These are phyloP conservation scores for Python bivittatus DNA, from an alignment of 2,113 vertebrate species.

Conservation along the genomic window DNA sequence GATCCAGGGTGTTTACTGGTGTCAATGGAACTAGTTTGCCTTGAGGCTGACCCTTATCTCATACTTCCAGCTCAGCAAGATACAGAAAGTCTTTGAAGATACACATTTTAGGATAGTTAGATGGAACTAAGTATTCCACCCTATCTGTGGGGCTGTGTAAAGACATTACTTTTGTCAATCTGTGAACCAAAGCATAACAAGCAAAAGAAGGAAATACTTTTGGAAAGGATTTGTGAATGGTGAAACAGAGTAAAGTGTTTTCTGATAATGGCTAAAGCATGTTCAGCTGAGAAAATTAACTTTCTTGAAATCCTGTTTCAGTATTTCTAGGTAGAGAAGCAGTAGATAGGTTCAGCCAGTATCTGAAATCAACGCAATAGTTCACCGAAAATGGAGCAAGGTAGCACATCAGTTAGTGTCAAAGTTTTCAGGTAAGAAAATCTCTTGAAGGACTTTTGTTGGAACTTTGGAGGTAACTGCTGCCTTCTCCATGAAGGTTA, in stretches of 20 bases:
- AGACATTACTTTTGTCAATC: neutral
- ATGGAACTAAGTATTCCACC: too few species aligned
- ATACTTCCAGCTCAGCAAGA: neutral
- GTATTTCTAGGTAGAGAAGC: constrained; percentile 35
- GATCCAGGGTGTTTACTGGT: neutral
- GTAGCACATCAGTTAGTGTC: constrained; percentile 24
- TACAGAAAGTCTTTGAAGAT: neutral
- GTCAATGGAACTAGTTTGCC: neutral
- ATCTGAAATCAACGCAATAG: constrained; percentile 6
- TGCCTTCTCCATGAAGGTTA: neutral
- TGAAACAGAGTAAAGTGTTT: neutral
- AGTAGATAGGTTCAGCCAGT: constrained; percentile 42
- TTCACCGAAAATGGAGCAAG: neutral
- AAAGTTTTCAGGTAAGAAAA: constrained; percentile 32
- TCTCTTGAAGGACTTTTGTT: neutral
- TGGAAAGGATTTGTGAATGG: neutral
- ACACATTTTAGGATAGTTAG: neutral
- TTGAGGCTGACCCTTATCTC: neutral
- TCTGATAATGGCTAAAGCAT: neutral
- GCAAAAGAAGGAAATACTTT: neutral
- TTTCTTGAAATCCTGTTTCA: constrained; percentile 32
- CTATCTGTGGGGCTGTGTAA: neutral
- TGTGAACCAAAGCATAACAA: neutral
- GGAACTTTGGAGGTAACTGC: neutral
- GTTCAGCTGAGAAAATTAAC: constrained; percentile 5